Conservation (phyloP, 2,888 invertebrate species). For the Diarsia rubi region DNA sequence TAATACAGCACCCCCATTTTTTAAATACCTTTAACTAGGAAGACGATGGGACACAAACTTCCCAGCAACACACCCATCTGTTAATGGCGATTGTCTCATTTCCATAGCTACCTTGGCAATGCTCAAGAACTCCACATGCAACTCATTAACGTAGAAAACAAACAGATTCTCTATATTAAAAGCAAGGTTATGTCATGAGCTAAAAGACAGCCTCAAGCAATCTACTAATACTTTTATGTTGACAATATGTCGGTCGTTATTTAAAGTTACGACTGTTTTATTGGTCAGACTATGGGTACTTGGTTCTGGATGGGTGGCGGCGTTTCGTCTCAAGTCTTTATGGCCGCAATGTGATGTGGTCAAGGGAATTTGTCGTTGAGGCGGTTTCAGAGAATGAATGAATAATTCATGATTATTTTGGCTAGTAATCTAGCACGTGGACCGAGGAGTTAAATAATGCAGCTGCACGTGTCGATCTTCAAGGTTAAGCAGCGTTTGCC, state of each 20-base stretch:
- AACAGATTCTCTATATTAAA: conserved; percentile 4
- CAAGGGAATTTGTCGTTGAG: conserved; percentile 33
- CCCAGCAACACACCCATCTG: background rate
- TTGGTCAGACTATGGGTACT: conserved; percentile 18
- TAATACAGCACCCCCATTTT: too few relatives aligned
- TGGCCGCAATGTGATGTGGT: conserved; percentile 24
- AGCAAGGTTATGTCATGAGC: conserved; percentile 20
- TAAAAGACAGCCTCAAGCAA: conserved; percentile 32
- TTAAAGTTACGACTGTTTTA: conserved; percentile 48
- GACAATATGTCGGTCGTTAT: conserved; percentile 48
- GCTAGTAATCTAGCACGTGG: background rate
- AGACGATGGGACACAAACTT: background rate
- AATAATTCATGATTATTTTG: conserved; percentile 13
- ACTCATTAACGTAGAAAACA: conserved; percentile 26
- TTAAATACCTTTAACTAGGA: too few relatives aligned
- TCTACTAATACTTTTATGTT: conserved; percentile 24
- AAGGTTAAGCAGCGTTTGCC: background rate
- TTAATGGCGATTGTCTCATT: background rate
- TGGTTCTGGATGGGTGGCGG: background rate
- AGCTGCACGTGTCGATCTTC: background rate
- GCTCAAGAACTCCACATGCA: conserved; percentile 29
- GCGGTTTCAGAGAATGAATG: conserved; percentile 33
- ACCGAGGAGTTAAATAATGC: background rate
- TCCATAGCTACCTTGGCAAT: conserved; percentile 25
- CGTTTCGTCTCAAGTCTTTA: conserved; percentile 15